These are phyloP conservation scores for Parnassius mnemosyne DNA, from an alignment of 2,888 invertebrate genomes.

Conservation along the genomic window DNA sequence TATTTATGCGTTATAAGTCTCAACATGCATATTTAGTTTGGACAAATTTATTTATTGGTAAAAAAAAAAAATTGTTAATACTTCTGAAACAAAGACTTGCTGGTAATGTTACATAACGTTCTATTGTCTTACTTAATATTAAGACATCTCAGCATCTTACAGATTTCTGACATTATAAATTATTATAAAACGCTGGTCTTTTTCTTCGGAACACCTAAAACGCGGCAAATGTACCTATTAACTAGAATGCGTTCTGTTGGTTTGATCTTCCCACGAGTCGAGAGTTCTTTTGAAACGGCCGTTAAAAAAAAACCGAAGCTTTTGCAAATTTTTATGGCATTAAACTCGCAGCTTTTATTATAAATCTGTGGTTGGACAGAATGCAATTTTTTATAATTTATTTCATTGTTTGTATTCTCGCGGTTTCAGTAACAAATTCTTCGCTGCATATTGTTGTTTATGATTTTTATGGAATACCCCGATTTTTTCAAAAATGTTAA, in stretches of 20 bases:
- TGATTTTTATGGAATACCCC: too few species aligned
- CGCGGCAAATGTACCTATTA: background rate
- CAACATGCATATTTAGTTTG: too few species aligned
- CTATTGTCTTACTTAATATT: background rate
- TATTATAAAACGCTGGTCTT: background rate
- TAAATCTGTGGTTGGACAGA: too few species aligned
- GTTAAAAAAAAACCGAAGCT: background rate
- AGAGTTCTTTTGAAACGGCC: background rate
- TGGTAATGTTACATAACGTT: constrained; percentile 20
- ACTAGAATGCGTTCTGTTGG: background rate
- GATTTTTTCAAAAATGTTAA: too few species aligned
- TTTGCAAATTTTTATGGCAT: constrained; percentile 2
- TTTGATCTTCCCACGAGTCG: constrained; percentile 4
- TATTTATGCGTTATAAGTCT: too few species aligned
- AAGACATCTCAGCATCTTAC: background rate
- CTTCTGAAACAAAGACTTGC: constrained; percentile 14
- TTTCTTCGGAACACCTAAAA: background rate
- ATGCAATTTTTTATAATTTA: too few species aligned
- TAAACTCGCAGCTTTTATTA: background rate
- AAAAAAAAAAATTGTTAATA: background rate
- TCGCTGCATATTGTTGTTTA: too few species aligned
- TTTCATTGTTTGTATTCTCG: too few species aligned
- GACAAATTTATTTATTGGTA: too few species aligned
- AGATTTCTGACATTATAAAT: too few species aligned
- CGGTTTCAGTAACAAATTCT: too few species aligned